Evolutionary conservation across 2,888 invertebrate genomes (phyloP).

Genomic region (Listrodromus nycthemerus): DNA sequence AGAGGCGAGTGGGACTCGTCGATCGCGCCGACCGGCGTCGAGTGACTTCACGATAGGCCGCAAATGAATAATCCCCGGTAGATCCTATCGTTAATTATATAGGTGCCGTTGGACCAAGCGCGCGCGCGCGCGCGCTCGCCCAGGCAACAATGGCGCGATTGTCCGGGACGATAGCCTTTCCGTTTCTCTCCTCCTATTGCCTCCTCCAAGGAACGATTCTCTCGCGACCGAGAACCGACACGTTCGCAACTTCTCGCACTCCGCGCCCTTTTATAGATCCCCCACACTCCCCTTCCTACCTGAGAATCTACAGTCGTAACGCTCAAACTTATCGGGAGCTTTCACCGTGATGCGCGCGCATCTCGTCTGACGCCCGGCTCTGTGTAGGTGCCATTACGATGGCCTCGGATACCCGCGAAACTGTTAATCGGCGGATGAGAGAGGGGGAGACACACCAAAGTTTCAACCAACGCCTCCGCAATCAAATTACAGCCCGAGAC

Average conservation of each 20-base stretch:
- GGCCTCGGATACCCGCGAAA: constrained; percentile 70
- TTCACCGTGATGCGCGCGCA: constrained; percentile 1
- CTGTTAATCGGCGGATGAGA: constrained; percentile 57
- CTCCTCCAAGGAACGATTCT: constrained; percentile 52
- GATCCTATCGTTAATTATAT: constrained; percentile 82
- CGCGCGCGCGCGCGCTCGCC: constrained; percentile 68
- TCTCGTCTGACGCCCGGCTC: constrained; percentile 42
- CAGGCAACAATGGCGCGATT: constrained; percentile 82
- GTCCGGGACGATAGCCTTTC: constrained; percentile 77
- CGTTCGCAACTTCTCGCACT: constrained; percentile 61
- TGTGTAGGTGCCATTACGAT: constrained; percentile 77
- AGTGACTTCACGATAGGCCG: constrained; percentile 66
- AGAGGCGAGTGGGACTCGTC: constrained; percentile 60
- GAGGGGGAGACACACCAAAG: constrained; percentile 76
- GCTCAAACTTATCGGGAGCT: constrained; percentile 34
- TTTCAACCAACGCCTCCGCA: constrained; percentile 82
- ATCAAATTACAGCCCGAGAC: constrained; percentile 82
- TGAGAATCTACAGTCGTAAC: constrained; percentile 11
- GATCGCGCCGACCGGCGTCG: constrained; percentile 52
- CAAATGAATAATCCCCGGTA: constrained; percentile 80
- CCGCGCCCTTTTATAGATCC: constrained; percentile 30
- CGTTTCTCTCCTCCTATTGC: constrained; percentile 65
- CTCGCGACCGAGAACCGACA: constrained; percentile 42
- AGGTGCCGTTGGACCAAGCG: constrained; percentile 61
- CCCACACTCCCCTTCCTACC: neutral